Percentiles rank a stretch among this genome's conserved stretches.
Evolutionary conservation across 2,888 invertebrate species (phyloP).

Genomic region (Eilema depressum): DNA sequence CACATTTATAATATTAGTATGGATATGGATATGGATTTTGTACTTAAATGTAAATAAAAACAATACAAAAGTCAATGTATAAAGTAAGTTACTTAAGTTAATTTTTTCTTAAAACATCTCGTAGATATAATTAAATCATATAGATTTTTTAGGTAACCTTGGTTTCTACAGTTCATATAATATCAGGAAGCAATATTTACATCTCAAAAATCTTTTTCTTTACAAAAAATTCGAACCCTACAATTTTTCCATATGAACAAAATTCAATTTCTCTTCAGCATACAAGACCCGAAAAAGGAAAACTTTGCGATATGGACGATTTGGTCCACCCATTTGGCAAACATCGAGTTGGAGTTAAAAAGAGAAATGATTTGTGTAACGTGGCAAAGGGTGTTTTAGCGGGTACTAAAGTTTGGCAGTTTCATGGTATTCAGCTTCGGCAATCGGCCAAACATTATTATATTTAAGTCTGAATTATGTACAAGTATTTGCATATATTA

Average conservation of each 20-base stretch:
- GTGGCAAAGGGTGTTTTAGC: constrained; percentile 59
- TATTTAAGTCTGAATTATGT: constrained; percentile 10
- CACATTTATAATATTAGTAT: too few relatives aligned
- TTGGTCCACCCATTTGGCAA: constrained; percentile 70
- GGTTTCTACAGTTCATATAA: too few relatives aligned
- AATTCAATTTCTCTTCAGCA: constrained; percentile 65
- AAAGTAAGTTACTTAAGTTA: too few relatives aligned
- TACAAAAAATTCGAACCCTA: constrained; percentile 40
- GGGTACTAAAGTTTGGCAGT: constrained; percentile 55
- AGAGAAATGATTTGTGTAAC: constrained; percentile 60
- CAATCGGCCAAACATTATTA: constrained; percentile 30
- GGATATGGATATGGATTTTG: too few relatives aligned
- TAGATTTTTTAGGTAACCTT: too few relatives aligned
- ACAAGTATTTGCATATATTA: background rate
- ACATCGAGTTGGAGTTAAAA: constrained; percentile 62
- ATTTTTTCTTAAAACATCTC: too few relatives aligned
- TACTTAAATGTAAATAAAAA: too few relatives aligned
- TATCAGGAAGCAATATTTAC: background rate
- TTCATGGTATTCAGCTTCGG: constrained; percentile 42
- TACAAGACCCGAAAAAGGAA: constrained; percentile 60
- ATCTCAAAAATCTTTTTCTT: constrained; percentile 21
- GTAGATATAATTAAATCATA: too few relatives aligned
- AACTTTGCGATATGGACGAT: constrained; percentile 70
- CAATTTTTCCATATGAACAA: constrained; percentile 62
- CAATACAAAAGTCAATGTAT: too few relatives aligned